Conservation (phyloP, 2,888 invertebrate species). For the Meteorus colon region DNA sequence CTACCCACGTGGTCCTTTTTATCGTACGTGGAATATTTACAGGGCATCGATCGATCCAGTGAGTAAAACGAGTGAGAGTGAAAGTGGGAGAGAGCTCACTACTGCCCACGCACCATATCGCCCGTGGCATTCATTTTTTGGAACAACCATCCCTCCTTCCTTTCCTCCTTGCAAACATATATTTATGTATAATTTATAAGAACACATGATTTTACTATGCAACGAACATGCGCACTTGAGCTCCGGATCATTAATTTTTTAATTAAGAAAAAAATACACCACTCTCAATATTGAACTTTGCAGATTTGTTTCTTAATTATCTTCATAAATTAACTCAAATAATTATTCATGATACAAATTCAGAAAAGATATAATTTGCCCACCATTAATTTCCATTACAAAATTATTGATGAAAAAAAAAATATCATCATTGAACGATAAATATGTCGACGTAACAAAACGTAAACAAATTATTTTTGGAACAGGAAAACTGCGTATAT, state of each 20-base stretch:
- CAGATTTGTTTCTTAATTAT: too few relatives aligned
- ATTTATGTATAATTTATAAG: not conserved
- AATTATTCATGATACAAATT: too few relatives aligned
- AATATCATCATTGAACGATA: not conserved
- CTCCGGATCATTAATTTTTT: not conserved
- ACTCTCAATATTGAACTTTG: too few relatives aligned
- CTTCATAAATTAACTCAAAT: too few relatives aligned
- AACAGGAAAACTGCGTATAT: constrained; percentile 29
- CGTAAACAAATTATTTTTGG: constrained; percentile 10
- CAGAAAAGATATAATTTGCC: too few relatives aligned
- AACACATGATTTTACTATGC: not conserved
- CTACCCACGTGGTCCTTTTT: constrained; percentile 50
- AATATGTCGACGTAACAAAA: not conserved
- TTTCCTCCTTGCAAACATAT: not conserved
- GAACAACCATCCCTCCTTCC: not conserved
- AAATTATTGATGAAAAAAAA: not conserved
- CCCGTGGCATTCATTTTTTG: constrained; percentile 29
- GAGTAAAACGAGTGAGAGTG: constrained; percentile 11
- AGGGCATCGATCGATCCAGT: constrained; percentile 64
- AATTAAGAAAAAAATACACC: not conserved
- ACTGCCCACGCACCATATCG: constrained; percentile 37
- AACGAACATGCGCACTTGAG: not conserved
- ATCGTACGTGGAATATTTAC: constrained; percentile 61
- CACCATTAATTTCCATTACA: too few relatives aligned
- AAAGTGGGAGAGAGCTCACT: constrained; percentile 8